A percentile compares a stretch with the other conserved stretches of the same genome.
phyloP scores from a whole-genome alignment of 2,113 vertebrate genomes.

The Cephalopterus ornatus region DNA sequence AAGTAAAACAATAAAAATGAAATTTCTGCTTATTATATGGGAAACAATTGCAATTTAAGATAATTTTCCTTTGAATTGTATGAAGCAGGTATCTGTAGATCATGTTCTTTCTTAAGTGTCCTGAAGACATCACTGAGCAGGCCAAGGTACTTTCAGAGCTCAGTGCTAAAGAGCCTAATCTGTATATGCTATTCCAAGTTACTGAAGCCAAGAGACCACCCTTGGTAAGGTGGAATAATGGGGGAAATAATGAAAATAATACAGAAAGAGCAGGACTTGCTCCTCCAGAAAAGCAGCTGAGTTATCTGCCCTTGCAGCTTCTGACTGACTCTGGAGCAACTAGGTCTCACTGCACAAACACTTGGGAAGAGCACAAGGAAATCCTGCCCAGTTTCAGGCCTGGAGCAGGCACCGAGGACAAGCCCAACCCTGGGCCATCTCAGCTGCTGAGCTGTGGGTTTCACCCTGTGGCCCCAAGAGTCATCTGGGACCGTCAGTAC shows the following conservation, averaged over 20 bases:
- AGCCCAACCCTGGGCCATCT: background rate
- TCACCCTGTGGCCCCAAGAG: fast-evolving
- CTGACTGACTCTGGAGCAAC: background rate
- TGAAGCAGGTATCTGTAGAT: background rate
- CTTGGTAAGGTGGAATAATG: background rate
- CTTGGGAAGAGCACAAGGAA: background rate
- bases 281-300: background rate
- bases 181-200: background rate
- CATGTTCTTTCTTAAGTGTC: background rate
- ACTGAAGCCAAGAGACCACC: background rate
- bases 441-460: background rate
- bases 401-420: background rate
- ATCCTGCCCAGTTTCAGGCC: background rate
- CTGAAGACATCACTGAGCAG: background rate
- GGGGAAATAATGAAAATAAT: background rate
- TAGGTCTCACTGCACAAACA: fast-evolving
- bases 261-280: background rate
- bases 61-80: background rate
- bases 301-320: background rate
- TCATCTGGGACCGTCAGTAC: background rate
- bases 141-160: background rate
- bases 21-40: background rate
- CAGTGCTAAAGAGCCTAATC: background rate
- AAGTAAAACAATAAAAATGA: background rate
- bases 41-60: background rate